Evolutionary conservation across 2,888 invertebrate species (phyloP).

Genomic region (Agonum fuliginosum): DNA sequence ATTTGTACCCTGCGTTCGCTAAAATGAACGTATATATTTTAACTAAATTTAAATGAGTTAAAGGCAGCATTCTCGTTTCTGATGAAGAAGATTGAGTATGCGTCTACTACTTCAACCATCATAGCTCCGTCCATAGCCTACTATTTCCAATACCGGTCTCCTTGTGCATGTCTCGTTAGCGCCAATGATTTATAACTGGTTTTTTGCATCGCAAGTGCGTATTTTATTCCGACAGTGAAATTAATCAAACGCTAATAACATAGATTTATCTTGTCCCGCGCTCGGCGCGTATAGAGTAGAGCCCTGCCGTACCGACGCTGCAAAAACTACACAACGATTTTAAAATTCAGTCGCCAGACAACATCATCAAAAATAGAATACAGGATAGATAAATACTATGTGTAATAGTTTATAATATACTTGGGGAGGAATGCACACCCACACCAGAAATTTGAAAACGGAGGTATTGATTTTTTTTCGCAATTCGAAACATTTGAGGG

Average conservation of each 20-base stretch:
- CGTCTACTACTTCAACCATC: slow-evolving; percentile 15
- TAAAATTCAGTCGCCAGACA: slow-evolving; percentile 33
- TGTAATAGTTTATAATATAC: too few relatives aligned
- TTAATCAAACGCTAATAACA: slow-evolving; percentile 56
- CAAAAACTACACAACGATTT: slow-evolving; percentile 26
- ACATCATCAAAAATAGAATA: slow-evolving; percentile 32
- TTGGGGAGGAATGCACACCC: too few relatives aligned
- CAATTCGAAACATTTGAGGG: too few relatives aligned
- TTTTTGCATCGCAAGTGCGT: slow-evolving; percentile 55
- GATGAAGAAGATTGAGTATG: too few relatives aligned
- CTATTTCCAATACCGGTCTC: slow-evolving; percentile 39
- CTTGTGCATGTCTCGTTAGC: slow-evolving; percentile 45
- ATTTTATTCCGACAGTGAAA: slow-evolving; percentile 53
- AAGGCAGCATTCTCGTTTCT: too few relatives aligned
- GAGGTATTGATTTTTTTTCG: too few relatives aligned
- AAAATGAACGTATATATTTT: too few relatives aligned
- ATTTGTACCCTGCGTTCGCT: too few relatives aligned
- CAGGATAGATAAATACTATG: too few relatives aligned
- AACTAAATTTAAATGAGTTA: too few relatives aligned
- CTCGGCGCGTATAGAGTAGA: neutral
- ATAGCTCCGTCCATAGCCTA: neutral
- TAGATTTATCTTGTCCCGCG: slow-evolving; percentile 54
- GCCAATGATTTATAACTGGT: slow-evolving; percentile 50
- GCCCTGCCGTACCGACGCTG: slow-evolving; percentile 33
- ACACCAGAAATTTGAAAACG: too few relatives aligned